Conservation (phyloP, 2,113 vertebrate species). For the Engystomops pustulosus region DNA sequence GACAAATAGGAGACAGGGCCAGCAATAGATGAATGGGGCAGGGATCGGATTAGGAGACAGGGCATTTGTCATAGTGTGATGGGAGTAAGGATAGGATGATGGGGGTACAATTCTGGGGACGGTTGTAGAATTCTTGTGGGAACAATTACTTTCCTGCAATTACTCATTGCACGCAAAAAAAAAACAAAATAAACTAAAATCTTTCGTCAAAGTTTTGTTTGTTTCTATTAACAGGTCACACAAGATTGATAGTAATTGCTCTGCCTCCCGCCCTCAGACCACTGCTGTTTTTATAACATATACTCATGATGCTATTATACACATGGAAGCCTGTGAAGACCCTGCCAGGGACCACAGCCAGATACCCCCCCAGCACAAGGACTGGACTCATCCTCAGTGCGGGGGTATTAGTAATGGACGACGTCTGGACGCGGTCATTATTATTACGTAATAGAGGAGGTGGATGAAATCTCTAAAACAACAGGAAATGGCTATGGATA, state of each 20-base stretch:
- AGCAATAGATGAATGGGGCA: not conserved
- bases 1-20: no score
- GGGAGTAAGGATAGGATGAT: not conserved
- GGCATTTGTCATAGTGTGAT: no score
- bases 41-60: not conserved
- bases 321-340: not conserved
- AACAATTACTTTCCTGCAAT: no score
- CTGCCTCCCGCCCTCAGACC: not conserved
- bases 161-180: no score
- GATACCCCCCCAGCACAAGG: not conserved
- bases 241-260: not conserved
- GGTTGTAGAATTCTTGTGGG: not conserved
- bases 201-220: not conserved
- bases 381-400: not conserved
- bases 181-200: no score
- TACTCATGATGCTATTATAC: not conserved
- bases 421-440: not conserved
- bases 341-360: not conserved
- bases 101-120: not conserved
- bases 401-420: no score
- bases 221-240: not conserved
- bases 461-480: not conserved
- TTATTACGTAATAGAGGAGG: not conserved
- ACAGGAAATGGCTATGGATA: not conserved
- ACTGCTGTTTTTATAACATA: slow-evolving; percentile 7